Evolutionary conservation across 2,113 vertebrate species (phyloP), one percentile per base, ranked within the genome.

Genomic region (Centropus unirufus): DNA sequence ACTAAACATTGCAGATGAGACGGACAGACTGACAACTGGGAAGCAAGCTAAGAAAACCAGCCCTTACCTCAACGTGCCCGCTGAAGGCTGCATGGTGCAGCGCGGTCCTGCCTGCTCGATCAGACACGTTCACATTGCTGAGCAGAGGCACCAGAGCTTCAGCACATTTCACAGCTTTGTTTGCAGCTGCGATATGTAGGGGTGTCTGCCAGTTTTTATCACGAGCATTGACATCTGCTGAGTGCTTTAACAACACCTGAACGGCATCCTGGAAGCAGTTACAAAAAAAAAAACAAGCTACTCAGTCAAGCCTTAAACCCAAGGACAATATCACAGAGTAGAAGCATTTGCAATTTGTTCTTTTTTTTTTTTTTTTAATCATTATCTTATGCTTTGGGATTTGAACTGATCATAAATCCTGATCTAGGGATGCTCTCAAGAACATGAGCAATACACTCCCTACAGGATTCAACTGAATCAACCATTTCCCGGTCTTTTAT

Each of bases 201-300:
- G 99, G 99, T 32, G 99, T 99, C 98, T 99, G 99, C 99, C 99
- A 99, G 94, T 99, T 99, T 98, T 99, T 99, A 94, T 99, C 99
- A 93, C 99, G 98, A 67, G 99, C 99, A 69, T 99, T 99, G 70
- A 99, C 99, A 84, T 99, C 99, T 2, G 99, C 99, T 51, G 99
- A 99, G 98, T 99, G 99, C 93, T 99, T 99, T 96, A 99, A 96
- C 96, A 99, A 97, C 96, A 99, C 98, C 98, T 99, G 99, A 95
- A 99, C 99, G 39, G 99, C 99, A 96, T 99, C 99, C 99, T 99
- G 96, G 72, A 97, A 92, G 94, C 36, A 81, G 64, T 93, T 4
- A 47, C 42, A 94, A 74, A 90, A 83, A 57, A 27, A 61, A 57
- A 27, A 61, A 1, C 77, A 78, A 93, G 19, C 8, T 14, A 39